These are phyloP conservation scores for Geotrupes spiniger DNA, from an alignment of 2,888 invertebrate species.

Conservation along the genomic window DNA sequence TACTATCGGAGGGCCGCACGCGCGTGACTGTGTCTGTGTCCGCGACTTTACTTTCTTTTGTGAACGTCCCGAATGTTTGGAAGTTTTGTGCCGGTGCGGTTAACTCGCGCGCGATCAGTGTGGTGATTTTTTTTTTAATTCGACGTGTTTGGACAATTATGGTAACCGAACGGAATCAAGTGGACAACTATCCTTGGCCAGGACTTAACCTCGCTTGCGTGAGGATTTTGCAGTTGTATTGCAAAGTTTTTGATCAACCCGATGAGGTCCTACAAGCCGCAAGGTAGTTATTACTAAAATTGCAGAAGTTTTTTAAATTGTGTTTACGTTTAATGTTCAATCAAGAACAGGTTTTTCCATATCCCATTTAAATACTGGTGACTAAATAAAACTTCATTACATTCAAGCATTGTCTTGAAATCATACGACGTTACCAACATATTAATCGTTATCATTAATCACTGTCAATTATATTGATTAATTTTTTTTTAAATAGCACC, in stretches of 20 bases:
- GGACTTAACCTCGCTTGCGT: slow-evolving; percentile 81
- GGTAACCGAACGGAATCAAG: slow-evolving; percentile 35
- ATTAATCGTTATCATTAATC: too few species aligned
- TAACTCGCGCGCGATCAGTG: not conserved
- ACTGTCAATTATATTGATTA: too few species aligned
- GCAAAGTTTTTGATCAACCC: slow-evolving; percentile 77
- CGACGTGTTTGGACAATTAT: slow-evolving; percentile 18
- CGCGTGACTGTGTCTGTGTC: not conserved
- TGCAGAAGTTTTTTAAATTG: too few species aligned
- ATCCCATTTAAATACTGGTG: not conserved
- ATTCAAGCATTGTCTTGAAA: too few species aligned
- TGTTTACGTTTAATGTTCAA: too few species aligned
- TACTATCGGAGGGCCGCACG: too few species aligned
- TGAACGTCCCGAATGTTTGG: slow-evolving; percentile 18
- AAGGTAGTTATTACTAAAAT: slow-evolving; percentile 27
- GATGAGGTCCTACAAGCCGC: slow-evolving; percentile 26
- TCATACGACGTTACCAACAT: too few species aligned
- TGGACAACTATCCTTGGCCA: slow-evolving; percentile 63
- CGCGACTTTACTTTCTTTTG: slow-evolving; percentile 3
- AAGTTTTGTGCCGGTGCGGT: slow-evolving; percentile 20
- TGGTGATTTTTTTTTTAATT: not conserved
- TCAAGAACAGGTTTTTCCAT: too few species aligned
- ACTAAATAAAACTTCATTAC: not conserved
- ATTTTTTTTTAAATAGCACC: too few species aligned
- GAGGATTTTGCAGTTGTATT: slow-evolving; percentile 79